Conservation (phyloP, 2,113 vertebrate genomes). For the Erythrocercus mccallii region DNA sequence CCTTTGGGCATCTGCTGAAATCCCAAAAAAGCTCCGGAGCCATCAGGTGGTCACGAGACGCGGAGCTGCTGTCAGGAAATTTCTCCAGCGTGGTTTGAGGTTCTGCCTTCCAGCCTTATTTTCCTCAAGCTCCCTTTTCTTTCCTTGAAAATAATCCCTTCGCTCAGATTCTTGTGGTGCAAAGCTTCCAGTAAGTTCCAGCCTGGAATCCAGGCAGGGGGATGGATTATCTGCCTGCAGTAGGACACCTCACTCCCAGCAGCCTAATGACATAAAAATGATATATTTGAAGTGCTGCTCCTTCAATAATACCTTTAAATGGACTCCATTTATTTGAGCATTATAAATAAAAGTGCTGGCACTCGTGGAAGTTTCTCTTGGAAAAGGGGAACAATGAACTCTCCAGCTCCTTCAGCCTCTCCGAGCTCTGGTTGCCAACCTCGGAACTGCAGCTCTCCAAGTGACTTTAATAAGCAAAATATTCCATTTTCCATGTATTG, state of each 20-base stretch:
- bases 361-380: constrained; percentile 28
- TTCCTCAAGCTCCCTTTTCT: constrained; percentile 23
- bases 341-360: constrained; percentile 61
- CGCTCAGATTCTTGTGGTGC: constrained; percentile 39
- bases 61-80: not conserved
- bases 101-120: constrained; percentile 44
- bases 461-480: constrained; percentile 41
- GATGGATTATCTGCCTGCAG: constrained; percentile 17
- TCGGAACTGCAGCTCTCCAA: constrained; percentile 34
- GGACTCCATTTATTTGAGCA: constrained; percentile 35
- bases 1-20: not conserved
- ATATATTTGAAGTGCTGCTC: constrained; percentile 23
- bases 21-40: not conserved
- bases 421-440: constrained; percentile 32
- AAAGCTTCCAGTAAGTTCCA: constrained; percentile 67
- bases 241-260: constrained; percentile 36
- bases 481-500: constrained; percentile 42
- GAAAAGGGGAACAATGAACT: not conserved
- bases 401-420: constrained; percentile 57
- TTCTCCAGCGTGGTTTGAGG: constrained; percentile 53
- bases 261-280: constrained; percentile 43
- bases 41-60: constrained; percentile 30
- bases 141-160: constrained; percentile 55
- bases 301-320: constrained; percentile 35
- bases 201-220: not conserved